These are phyloP conservation scores for Calyptomena viridis DNA, from an alignment of 2,113 vertebrate species.

Conservation along the genomic window DNA sequence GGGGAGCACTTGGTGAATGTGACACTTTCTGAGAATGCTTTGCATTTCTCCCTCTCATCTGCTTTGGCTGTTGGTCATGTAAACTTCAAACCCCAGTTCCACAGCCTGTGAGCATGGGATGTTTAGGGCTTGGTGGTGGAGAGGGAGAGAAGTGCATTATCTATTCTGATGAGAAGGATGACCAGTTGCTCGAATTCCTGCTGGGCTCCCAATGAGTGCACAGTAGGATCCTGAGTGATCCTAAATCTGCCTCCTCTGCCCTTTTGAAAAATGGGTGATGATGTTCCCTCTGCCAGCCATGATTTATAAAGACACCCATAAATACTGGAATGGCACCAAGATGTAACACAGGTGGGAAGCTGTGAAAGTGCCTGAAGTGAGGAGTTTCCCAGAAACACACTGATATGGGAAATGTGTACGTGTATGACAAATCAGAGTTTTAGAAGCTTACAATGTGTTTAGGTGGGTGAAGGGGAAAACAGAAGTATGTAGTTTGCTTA, in stretches of 20 bases:
- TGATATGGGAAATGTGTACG: too few relatives aligned
- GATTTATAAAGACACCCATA: not conserved
- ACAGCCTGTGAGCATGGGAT: not conserved
- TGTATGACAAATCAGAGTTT: too few relatives aligned
- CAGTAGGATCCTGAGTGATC: not conserved
- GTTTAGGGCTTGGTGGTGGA: not conserved
- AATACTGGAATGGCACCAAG: not conserved
- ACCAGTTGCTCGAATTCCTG: not conserved
- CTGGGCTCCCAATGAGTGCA: not conserved
- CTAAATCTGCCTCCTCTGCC: not conserved
- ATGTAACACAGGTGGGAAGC: not conserved
- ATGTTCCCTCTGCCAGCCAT: not conserved
- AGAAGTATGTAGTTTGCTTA: too few relatives aligned
- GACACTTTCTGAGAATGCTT: not conserved
- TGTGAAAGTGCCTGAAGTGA: not conserved
- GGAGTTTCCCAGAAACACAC: not conserved
- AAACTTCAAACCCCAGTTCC: not conserved
- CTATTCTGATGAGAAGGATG: not conserved
- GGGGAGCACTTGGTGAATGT: not conserved
- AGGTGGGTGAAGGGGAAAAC: too few relatives aligned
- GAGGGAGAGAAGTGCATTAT: not conserved
- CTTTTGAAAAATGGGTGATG: not conserved
- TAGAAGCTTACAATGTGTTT: too few relatives aligned
- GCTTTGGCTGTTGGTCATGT: not conserved
- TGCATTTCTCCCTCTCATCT: not conserved